phyloP scores from a whole-genome alignment of 2,797 vertebrate genomes.

The Pelodytes ibericus region DNA sequence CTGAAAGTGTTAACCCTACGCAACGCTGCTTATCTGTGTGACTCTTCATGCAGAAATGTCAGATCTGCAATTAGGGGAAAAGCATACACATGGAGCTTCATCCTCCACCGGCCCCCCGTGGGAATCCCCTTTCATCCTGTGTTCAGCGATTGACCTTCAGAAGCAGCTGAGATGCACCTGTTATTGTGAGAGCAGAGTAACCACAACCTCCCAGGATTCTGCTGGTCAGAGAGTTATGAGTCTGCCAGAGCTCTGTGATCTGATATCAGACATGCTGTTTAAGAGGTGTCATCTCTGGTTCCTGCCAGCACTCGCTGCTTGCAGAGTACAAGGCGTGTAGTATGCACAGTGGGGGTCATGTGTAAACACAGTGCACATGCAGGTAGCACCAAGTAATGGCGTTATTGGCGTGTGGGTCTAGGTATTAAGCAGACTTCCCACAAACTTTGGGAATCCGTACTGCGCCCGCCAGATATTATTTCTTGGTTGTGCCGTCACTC shows the following conservation, averaged over 20 bases:
- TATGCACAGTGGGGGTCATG: no score
- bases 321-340: neutral
- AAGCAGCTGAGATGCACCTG: constrained; percentile 32
- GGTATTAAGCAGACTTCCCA: no score
- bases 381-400: no score
- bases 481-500: no score
- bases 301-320: neutral
- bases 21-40: constrained; percentile 24
- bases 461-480: no score
- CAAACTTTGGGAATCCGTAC: no score
- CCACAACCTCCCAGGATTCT: constrained; percentile 39
- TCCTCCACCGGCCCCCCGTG: constrained; percentile 25
- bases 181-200: constrained; percentile 36
- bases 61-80: constrained; percentile 53
- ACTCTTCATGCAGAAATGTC: constrained; percentile 50
- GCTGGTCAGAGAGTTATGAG: constrained; percentile 45
- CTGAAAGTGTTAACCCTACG: constrained; percentile 10
- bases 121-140: constrained; percentile 49
- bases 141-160: constrained; percentile 51
- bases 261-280: constrained; percentile 13
- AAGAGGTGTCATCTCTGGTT: neutral
- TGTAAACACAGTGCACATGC: no score
- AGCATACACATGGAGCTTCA: constrained; percentile 20
- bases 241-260: constrained; percentile 38
- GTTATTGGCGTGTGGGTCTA: no score